Conservation (phyloP, 2,797 vertebrate genomes). For the Brotula barbata region DNA sequence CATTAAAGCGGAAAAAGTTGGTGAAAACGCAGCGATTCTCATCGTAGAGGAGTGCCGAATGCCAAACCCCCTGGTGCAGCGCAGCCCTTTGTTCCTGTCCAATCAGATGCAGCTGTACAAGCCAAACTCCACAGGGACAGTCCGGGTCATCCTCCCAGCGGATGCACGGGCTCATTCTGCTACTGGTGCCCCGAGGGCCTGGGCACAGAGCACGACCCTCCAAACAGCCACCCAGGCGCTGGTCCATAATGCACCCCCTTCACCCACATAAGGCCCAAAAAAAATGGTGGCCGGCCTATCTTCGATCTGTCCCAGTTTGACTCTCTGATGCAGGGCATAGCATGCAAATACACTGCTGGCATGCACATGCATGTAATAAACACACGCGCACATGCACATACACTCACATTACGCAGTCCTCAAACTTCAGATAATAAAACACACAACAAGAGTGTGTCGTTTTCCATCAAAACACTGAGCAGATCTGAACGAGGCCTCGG, state of each 20-base stretch:
- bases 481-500: slow-evolving; percentile 6
- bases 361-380: too few species aligned
- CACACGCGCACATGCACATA: slow-evolving; percentile 3
- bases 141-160: slow-evolving; percentile 75
- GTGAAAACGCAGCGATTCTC: slow-evolving; percentile 23
- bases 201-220: slow-evolving; percentile 72
- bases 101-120: slow-evolving; percentile 81
- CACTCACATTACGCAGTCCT: neutral
- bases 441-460: slow-evolving; percentile 1
- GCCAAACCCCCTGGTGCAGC: slow-evolving; percentile 60
- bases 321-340: slow-evolving; percentile 2
- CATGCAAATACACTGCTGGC: neutral
- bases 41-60: slow-evolving; percentile 50
- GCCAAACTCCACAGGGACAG: slow-evolving; percentile 70
- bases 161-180: slow-evolving; percentile 75
- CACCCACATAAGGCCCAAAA: slow-evolving; percentile 42
- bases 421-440: slow-evolving; percentile 4
- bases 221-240: slow-evolving; percentile 72
- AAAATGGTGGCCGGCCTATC: slow-evolving; percentile 22
- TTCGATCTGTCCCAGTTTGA: slow-evolving; percentile 17
- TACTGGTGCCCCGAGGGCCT: slow-evolving; percentile 75
- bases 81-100: slow-evolving; percentile 70
- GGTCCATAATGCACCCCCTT: slow-evolving; percentile 67
- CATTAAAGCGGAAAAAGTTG: neutral
- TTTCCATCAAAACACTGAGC: slow-evolving; percentile 3